phyloP scores from a whole-genome alignment of 2,888 invertebrate genomes.

The Drosophila sordidapex region DNA sequence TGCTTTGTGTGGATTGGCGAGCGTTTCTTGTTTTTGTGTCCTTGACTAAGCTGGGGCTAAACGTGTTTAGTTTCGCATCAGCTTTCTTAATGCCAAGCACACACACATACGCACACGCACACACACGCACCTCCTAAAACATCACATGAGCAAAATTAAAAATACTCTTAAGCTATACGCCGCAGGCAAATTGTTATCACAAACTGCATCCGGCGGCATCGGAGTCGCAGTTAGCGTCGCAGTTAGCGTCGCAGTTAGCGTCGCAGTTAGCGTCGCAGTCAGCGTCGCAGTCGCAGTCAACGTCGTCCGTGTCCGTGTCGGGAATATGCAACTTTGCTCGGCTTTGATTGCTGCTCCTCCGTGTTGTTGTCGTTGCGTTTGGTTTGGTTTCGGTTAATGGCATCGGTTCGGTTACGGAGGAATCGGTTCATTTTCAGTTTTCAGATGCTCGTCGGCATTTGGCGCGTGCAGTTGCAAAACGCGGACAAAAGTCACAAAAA shows the following conservation, averaged over 20 bases:
- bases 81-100: constrained; percentile 23
- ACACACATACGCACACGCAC: neutral
- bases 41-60: constrained; percentile 47
- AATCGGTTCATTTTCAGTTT: constrained; percentile 45
- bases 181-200: constrained; percentile 76
- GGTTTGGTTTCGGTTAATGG: constrained; percentile 19
- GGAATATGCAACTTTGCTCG: constrained; percentile 23
- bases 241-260: constrained; percentile 13
- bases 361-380: constrained; percentile 10
- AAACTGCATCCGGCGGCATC: constrained; percentile 74
- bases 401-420: constrained; percentile 27
- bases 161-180: constrained; percentile 44
- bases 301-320: constrained; percentile 14
- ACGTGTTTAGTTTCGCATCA: constrained; percentile 46
- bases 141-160: constrained; percentile 42
- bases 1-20: neutral
- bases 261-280: constrained; percentile 19
- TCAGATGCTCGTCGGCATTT: constrained; percentile 78
- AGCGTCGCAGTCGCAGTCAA: constrained; percentile 8
- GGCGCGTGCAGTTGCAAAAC: constrained; percentile 70
- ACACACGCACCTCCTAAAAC: neutral
- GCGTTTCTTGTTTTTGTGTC: constrained; percentile 27
- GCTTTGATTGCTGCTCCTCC: constrained; percentile 13
- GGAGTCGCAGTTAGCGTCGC: constrained; percentile 13
- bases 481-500: constrained; percentile 22